Conservation (phyloP, 2,888 invertebrate species). For the Venustoraphidia nigricollis region DNA sequence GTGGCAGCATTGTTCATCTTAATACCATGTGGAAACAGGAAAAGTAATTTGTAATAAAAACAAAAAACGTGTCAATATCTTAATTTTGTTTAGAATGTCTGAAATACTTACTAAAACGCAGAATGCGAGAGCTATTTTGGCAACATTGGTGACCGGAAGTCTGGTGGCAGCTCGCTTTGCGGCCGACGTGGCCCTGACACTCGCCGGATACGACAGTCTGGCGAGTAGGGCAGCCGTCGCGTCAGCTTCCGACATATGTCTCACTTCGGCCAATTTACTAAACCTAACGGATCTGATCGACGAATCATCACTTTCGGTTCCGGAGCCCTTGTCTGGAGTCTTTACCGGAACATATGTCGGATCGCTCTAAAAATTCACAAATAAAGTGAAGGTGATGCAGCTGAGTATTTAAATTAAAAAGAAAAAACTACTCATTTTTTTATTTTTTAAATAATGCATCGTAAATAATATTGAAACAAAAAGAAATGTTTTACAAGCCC, state of each 20-base stretch:
- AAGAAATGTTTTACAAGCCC: no score
- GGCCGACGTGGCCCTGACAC: constrained; percentile 66
- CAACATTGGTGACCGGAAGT: constrained; percentile 57
- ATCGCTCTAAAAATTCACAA: constrained; percentile 49
- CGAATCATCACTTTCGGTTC: constrained; percentile 74
- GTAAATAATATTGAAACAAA: no score
- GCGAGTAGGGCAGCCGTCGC: constrained; percentile 88
- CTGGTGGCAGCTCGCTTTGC: constrained; percentile 61
- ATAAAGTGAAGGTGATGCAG: background rate
- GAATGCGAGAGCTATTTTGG: constrained; percentile 73
- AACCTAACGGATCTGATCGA: constrained; percentile 77
- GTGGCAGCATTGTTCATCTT: no score
- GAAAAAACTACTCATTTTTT: no score
- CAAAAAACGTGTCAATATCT: background rate
- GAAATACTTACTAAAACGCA: constrained; percentile 58
- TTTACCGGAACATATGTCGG: constrained; percentile 86
- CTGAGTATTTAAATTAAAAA: no score
- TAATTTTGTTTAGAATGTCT: background rate
- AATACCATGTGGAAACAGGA: no score
- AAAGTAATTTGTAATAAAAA: background rate
- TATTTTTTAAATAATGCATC: no score
- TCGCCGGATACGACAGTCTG: constrained; percentile 87
- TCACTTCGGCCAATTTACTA: constrained; percentile 77
- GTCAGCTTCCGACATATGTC: constrained; percentile 78
- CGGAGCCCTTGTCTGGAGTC: constrained; percentile 49